phyloP scores from a whole-genome alignment of 2,888 invertebrate species.

The Lasioglossum pauxillum region DNA sequence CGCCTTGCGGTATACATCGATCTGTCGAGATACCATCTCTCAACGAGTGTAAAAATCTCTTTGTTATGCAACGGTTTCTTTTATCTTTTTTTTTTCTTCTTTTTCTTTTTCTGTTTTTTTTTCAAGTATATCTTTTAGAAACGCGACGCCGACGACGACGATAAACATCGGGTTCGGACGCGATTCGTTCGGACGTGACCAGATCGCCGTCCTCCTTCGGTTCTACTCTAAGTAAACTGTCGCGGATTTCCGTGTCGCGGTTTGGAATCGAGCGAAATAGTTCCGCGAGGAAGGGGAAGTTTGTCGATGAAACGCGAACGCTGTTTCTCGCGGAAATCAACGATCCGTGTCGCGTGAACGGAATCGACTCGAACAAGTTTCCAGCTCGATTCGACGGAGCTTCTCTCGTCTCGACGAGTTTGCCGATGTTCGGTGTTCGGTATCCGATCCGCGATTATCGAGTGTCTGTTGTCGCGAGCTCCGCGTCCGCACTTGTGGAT shows the following conservation, averaged over 20 bases:
- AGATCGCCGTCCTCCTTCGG: not conserved
- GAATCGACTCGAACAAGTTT: not conserved
- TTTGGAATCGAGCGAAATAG: not conserved
- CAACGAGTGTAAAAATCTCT: constrained; percentile 33
- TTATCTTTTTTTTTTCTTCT: not conserved
- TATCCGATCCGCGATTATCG: constrained; percentile 1
- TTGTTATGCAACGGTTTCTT: constrained; percentile 69
- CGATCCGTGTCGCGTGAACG: not conserved
- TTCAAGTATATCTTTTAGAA: constrained; percentile 52
- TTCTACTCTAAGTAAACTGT: not conserved
- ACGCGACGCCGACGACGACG: constrained; percentile 70
- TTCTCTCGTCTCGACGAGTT: not conserved
- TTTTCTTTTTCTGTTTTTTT: not conserved
- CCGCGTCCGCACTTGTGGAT: not conserved
- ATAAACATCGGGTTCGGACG: not conserved
- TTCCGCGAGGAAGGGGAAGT: not conserved
- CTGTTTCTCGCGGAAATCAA: not conserved
- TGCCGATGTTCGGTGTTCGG: not conserved
- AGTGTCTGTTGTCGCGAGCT: not conserved
- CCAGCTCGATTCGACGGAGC: not conserved
- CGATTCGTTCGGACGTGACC: not conserved
- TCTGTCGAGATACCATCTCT: constrained; percentile 28
- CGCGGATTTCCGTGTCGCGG: not conserved
- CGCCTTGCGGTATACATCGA: constrained; percentile 65
- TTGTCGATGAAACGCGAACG: not conserved